These are phyloP conservation scores for Lycaon pictus DNA, from an alignment of 2,113 vertebrate species.

Conservation along the genomic window DNA sequence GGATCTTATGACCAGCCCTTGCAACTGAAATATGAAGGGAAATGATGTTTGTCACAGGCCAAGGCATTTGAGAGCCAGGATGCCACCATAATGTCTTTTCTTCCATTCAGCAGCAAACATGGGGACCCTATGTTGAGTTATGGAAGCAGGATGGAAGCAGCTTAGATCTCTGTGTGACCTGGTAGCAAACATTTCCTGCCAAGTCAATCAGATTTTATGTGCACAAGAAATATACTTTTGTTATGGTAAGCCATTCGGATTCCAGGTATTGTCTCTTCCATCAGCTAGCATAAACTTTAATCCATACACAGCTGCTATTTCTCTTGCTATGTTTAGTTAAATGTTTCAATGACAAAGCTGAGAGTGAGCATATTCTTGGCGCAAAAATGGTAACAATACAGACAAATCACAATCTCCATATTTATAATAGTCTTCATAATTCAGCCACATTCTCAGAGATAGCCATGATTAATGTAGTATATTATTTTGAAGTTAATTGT, in stretches of 20 bases:
- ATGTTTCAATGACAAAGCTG: neutral
- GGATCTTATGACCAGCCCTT: neutral
- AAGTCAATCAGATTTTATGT: neutral
- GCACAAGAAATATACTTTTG: neutral
- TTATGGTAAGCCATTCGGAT: neutral
- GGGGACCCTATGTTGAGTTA: neutral
- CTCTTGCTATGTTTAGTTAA: neutral
- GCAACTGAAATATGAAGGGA: neutral
- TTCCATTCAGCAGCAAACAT: neutral
- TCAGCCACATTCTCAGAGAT: neutral
- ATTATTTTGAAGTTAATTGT: constrained; percentile 12
- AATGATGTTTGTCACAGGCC: neutral
- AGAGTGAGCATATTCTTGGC: neutral
- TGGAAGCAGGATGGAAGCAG: neutral
- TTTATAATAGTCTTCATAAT: neutral
- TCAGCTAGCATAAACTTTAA: neutral
- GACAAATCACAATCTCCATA: neutral
- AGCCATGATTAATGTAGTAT: neutral
- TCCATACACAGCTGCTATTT: neutral
- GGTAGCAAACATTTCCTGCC: neutral
- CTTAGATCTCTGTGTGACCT: neutral
- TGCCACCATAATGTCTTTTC: neutral
- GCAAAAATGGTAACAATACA: neutral
- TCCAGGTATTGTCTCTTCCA: neutral
- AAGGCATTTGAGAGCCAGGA: neutral